A percentile compares a stretch with the other conserved stretches of the same genome.
These are phyloP conservation scores for Euproctis similis DNA, from an alignment of 2,888 invertebrate species.

Conservation along the genomic window DNA sequence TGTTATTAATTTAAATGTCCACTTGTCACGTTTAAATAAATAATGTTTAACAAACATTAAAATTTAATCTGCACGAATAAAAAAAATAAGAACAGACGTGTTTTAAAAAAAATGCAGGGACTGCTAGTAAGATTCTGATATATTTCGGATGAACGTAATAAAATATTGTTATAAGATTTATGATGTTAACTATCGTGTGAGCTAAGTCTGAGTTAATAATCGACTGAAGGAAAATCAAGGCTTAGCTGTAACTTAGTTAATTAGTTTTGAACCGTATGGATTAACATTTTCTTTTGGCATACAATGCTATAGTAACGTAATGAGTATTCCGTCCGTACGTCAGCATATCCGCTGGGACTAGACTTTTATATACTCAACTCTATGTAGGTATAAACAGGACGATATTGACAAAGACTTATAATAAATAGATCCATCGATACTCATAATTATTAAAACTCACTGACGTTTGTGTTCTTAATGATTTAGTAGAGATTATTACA, in stretches of 20 bases:
- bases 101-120: constrained; percentile 6
- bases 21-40: constrained; percentile 10
- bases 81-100: not conserved
- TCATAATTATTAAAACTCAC: no score
- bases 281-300: constrained; percentile 71
- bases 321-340: constrained; percentile 54
- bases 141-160: not conserved
- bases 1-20: constrained; percentile 7
- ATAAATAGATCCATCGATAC: constrained; percentile 11
- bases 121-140: no score
- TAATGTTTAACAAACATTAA: constrained; percentile 18
- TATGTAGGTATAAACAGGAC: not conserved
- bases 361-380: constrained; percentile 28
- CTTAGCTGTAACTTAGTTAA: constrained; percentile 60
- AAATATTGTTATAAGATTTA: not conserved
- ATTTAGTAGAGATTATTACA: no score
- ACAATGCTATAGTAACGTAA: constrained; percentile 48
- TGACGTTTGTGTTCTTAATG: no score
- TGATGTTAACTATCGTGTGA: constrained; percentile 37
- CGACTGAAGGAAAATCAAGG: constrained; percentile 67
- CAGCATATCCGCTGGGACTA: constrained; percentile 50
- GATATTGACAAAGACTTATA: not conserved
- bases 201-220: constrained; percentile 39
- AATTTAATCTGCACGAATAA: constrained; percentile 13
- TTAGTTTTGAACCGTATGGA: constrained; percentile 55